phyloP scores from a whole-genome alignment of 37 sponge, comb jelly and placozoan species.

The Hormiphora californensis region DNA sequence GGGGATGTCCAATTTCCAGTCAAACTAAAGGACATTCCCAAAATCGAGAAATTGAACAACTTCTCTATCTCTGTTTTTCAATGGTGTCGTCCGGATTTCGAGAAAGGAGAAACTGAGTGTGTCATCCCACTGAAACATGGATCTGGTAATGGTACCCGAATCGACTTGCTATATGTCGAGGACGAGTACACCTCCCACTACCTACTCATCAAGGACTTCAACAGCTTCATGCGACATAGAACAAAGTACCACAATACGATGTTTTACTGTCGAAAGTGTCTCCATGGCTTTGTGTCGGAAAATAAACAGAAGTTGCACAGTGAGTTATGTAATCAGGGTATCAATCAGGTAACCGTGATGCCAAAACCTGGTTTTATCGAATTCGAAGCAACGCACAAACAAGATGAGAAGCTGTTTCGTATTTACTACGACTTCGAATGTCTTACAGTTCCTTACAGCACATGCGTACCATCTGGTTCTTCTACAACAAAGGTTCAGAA shows the following conservation, averaged over 20 bases:
- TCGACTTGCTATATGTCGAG: background rate
- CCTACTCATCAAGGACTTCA: conserved; percentile 4
- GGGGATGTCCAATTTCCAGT: conserved; percentile 37
- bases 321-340: background rate
- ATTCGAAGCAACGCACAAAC: conserved; percentile 8
- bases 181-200: conserved; percentile 21
- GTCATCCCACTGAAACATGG: conserved; percentile 43
- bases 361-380: conserved; percentile 21
- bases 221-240: conserved; percentile 23
- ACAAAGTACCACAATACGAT: conserved; percentile 18
- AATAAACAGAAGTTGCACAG: background rate
- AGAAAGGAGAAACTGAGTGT: background rate
- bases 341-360: conserved; percentile 11
- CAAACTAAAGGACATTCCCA: background rate
- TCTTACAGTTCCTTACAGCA: conserved; percentile 23
- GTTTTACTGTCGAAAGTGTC: conserved; percentile 1
- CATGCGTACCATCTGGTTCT: too few species aligned
- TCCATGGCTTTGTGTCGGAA: conserved; percentile 1
- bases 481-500: background rate
- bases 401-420: conserved; percentile 19
- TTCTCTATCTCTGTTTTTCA: conserved; percentile 20
- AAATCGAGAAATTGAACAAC: background rate
- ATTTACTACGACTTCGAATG: conserved; percentile 26
- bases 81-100: too few species aligned
- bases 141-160: conserved; percentile 3